Evolutionary conservation across 2,113 vertebrate species (phyloP).

Genomic region (Corythornis cristatus): DNA sequence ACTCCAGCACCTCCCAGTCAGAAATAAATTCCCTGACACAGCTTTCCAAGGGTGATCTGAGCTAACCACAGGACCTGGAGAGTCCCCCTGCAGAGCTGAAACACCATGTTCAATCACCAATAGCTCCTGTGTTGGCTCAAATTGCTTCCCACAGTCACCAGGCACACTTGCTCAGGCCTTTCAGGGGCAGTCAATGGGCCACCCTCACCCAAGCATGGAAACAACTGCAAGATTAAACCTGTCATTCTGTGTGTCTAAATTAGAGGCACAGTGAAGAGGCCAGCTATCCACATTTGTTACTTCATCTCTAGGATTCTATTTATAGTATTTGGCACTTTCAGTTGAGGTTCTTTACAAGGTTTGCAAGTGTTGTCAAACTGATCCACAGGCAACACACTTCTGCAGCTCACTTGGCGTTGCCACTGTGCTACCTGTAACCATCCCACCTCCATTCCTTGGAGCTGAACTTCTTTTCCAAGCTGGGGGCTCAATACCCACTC

Average conservation of each 20-base stretch:
- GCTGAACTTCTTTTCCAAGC: background rate
- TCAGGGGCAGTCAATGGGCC: background rate
- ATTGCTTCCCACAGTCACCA: background rate
- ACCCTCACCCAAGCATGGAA: background rate
- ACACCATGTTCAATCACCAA: background rate
- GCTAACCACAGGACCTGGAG: background rate
- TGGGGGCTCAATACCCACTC: background rate
- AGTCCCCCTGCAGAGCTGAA: background rate
- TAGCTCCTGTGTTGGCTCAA: fast-evolving
- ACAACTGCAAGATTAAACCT: constrained; percentile 36
- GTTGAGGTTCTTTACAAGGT: fast-evolving
- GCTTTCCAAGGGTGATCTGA: background rate
- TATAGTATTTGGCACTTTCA: constrained; percentile 21
- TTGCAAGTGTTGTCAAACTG: background rate
- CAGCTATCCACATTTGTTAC: background rate
- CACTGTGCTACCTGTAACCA: background rate
- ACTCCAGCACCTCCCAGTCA: background rate
- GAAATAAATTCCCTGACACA: background rate
- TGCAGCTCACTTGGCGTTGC: background rate
- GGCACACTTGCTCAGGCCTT: background rate
- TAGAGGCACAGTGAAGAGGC: background rate
- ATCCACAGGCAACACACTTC: background rate
- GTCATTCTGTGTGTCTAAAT: constrained; percentile 27
- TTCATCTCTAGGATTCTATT: constrained; percentile 18
- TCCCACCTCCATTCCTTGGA: background rate